Evolutionary conservation across 2,888 invertebrate genomes (phyloP), one percentile per base, ranked within the genome.

Genomic region (Athalia circularis): DNA sequence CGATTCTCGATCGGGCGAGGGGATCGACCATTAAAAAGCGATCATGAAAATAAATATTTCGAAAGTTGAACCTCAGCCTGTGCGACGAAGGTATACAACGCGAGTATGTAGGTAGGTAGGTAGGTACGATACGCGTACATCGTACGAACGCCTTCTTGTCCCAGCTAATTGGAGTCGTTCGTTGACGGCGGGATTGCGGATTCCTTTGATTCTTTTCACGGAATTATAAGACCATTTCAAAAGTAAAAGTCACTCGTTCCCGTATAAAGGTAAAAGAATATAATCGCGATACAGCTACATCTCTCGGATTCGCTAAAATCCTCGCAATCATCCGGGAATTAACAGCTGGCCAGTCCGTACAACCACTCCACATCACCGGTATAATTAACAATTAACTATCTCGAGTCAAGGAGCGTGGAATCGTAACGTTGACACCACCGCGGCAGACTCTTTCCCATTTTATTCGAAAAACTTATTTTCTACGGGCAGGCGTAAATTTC

Each of bases 1-100:
- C 13, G 9, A 59, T 59, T n/a, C 6, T 11, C 11, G 29, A 29
- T 11, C 9, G 52, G 52, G 52, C 50, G 68, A 61, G 13, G 11
- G 13, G 9, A 72, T 72, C 72, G 59, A 61, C 59, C 75, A 75
- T 75, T 75, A 75, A 75, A 75, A 75, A 75, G 61, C 75, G 75
- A 75, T 64, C 75, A 75, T 75, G 75, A 75, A 75, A 75, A 75
- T 75, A 62, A 61, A 75, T 75, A 75, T 75, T 75, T 75, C 75
- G 75, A 75, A 75, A 75, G 75, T 75, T 29, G 48, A 62, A 15
- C 29, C 48, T 50, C 62, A 29, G 29, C 29, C 29, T 2, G 29
- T 29, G 2, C 29, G 2, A 29, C 29, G 29, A 29, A 29, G 29
- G 29, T 29, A 29, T 29, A 29, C 29, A 29, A 29, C 29, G 29